phyloP scores from a whole-genome alignment of 2,797 vertebrate species.

The Valencia hispanica region DNA sequence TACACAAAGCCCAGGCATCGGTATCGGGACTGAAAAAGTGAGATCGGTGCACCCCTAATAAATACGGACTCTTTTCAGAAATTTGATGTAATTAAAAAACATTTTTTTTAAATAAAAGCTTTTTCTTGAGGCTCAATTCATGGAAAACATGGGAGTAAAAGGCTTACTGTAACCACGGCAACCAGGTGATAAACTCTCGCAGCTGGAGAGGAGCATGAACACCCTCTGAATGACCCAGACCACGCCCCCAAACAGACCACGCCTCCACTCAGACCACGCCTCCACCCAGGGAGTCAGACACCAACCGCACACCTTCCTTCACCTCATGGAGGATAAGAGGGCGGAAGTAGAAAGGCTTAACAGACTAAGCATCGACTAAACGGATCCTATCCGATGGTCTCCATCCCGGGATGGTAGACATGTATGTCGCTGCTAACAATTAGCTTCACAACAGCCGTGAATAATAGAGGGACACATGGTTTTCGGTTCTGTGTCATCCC shows the following conservation, averaged over 20 bases:
- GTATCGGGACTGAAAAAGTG: too few relatives aligned
- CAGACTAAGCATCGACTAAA: constrained; percentile 70
- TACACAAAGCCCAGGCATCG: too few relatives aligned
- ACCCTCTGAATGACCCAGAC: neutral
- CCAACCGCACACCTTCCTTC: constrained; percentile 29
- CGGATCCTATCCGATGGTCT: constrained; percentile 37
- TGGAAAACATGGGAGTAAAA: neutral
- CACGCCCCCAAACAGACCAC: too few relatives aligned
- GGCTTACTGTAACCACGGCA: neutral
- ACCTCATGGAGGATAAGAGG: constrained; percentile 48
- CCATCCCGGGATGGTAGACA: constrained; percentile 6
- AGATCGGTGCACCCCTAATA: too few relatives aligned
- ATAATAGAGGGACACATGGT: neutral
- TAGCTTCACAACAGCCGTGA: neutral
- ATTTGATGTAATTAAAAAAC: neutral
- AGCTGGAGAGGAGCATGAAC: neutral
- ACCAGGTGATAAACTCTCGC: neutral
- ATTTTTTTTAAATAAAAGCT: too few relatives aligned
- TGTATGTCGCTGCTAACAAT: neutral
- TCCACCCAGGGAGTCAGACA: constrained; percentile 16
- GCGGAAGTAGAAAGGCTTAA: constrained; percentile 71
- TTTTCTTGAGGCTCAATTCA: neutral
- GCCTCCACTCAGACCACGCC: too few relatives aligned
- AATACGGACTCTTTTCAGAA: neutral
- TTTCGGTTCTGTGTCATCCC: neutral